Evolutionary conservation across 2,797 vertebrate genomes (phyloP), one percentile per base, ranked within the genome.

Genomic region (Argentina silus): DNA sequence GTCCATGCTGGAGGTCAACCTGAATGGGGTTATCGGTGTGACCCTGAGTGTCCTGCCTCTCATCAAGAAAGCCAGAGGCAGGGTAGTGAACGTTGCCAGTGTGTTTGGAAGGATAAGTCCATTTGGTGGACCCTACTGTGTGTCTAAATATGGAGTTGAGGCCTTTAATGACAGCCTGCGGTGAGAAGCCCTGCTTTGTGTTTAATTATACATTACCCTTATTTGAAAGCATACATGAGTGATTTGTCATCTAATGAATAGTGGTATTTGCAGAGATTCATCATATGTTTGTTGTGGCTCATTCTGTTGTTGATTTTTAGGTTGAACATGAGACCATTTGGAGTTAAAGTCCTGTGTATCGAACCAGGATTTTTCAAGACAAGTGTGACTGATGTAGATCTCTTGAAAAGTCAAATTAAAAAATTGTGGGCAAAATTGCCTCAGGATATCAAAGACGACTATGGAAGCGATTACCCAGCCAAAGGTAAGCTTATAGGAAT

Each of bases 281-380:
- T 23, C 2, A 47, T 27, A 7, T n/a, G 48, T 55, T 51, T 55
- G 12, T 19, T 10, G 9, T 45, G n/a, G 59, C 12, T 19, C 12
- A 3, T 36, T 45, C 17, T 50, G 11, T 62, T 59, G 42, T 65
- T 48, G 53, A 36, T n/a, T 64, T 56, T 47, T 70, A 88, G 87
- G 77, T 82, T 76, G 60, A 82, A 74, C 67, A 82, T 88, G 85
- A 42, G 23, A 44, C 62, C 53, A 1, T 89, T 89, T 83, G 87
- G 80, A 69, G 84, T 89, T 11, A 87, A 87, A 67, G 87, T 89
- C 27, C 71, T 86, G 44, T 89, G 87, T 72, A 86, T 89, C 45
- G 87, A 89, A 67, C 88, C 88, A 15, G 88, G 87, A 17, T 87
- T 86, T 81, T 89, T 90, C 74, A 88, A 72, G 76, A 90, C 88